Evolutionary conservation across 2,113 vertebrate genomes (phyloP).

Genomic region (human): DNA sequence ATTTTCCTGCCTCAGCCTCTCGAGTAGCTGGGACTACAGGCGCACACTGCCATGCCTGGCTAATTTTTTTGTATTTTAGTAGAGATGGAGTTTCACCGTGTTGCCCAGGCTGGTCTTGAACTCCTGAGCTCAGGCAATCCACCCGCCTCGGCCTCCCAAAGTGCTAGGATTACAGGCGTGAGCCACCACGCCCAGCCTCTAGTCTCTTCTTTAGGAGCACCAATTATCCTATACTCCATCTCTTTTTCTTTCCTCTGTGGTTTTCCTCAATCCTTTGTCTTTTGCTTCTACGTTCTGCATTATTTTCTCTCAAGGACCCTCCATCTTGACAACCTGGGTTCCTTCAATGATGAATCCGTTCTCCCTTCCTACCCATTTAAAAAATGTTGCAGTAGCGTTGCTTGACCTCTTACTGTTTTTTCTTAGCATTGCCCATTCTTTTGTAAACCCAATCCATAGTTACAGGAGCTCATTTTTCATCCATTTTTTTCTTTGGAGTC

Average conservation of each 20-base stretch:
- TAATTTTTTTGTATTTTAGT: no score
- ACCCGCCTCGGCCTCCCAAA: no score
- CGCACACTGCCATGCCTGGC: no score
- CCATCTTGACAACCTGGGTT: not conserved
- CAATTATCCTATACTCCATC: not conserved
- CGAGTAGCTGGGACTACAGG: no score
- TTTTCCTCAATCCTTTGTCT: not conserved
- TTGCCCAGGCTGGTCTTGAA: no score
- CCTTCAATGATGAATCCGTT: not conserved
- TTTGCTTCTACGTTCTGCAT: not conserved
- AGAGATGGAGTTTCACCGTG: no score
- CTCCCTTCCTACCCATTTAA: not conserved
- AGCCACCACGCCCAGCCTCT: not conserved
- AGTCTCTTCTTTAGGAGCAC: not conserved
- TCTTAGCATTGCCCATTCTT: not conserved
- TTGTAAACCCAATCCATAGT: not conserved
- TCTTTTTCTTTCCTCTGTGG: not conserved
- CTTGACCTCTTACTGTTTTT: not conserved
- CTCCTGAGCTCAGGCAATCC: no score
- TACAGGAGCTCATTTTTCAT: not conserved
- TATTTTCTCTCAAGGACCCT: not conserved
- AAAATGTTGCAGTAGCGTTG: not conserved
- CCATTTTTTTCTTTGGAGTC: not conserved
- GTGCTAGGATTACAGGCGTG: no score
- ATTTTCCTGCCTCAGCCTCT: no score